Evolutionary conservation across 1,140 invertebrate species (phyloP).

Genomic region (Bombus soroeensis): DNA sequence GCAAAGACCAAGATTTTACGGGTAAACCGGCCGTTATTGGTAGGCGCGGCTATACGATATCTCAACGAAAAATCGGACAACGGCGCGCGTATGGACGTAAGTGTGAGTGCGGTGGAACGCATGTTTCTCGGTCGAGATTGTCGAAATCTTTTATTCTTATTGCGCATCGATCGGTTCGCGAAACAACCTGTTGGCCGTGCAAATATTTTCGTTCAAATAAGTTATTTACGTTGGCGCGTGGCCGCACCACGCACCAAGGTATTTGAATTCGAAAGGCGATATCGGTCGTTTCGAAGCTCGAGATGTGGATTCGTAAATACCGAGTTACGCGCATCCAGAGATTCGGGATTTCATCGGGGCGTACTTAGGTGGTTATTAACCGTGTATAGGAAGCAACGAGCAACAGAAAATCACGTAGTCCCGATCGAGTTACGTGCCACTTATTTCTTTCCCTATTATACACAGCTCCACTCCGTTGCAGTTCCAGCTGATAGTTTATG

Average conservation of each 20-base stretch:
- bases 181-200: slow-evolving; percentile 43
- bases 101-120: no score
- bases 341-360: not conserved
- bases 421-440: not conserved
- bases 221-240: slow-evolving; percentile 28
- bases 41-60: not conserved
- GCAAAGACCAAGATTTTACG: slow-evolving; percentile 59
- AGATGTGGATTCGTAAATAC: not conserved
- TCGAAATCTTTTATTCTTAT: slow-evolving; percentile 29
- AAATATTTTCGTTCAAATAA: slow-evolving; percentile 39
- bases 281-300: not conserved
- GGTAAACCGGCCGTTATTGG: slow-evolving; percentile 55
- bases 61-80: slow-evolving; percentile 11
- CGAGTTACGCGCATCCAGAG: not conserved
- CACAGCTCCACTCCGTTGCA: not conserved
- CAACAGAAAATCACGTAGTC: not conserved
- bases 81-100: no score
- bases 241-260: not conserved
- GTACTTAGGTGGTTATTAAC: not conserved
- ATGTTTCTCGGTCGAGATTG: not conserved
- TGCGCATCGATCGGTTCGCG: not conserved
- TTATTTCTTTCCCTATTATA: not conserved
- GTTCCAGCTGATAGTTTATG: slow-evolving; percentile 30
- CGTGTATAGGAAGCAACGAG: not conserved
- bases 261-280: not conserved